These are phyloP conservation scores for Pseudonaja textilis DNA, from an alignment of 2,113 vertebrate species.

Conservation along the genomic window DNA sequence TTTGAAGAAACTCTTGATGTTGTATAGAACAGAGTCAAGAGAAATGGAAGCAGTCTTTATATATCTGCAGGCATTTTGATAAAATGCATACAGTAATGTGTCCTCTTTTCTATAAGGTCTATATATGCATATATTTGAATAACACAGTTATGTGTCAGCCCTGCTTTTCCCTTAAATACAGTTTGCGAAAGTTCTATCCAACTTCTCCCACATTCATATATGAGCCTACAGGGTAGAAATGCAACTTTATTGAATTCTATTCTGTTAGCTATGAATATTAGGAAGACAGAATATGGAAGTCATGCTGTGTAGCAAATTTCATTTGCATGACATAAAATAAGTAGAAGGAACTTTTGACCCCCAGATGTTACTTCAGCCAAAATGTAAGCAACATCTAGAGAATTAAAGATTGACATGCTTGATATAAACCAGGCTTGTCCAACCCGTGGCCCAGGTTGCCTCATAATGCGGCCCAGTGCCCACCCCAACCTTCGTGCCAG, in stretches of 20 bases:
- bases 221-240: background rate
- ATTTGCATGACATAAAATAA: slow-evolving; percentile 19
- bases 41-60: background rate
- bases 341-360: background rate
- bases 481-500: no score
- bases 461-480: no score
- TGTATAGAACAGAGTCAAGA: background rate
- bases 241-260: background rate
- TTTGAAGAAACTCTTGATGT: background rate
- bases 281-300: background rate
- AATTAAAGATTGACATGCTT: background rate
- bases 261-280: background rate
- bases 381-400: background rate
- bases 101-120: background rate
- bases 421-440: no score
- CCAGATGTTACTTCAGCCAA: background rate
- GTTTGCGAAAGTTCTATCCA: background rate
- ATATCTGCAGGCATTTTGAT: background rate
- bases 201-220: background rate
- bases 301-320: slow-evolving; percentile 13
- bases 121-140: background rate
- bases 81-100: background rate
- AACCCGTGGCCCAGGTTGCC: no score
- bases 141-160: background rate
- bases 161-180: background rate